Base-by-base conservation (phyloP, 2,113 vertebrate genomes). In the Cyanoramphus novaezelandiae region DNA sequence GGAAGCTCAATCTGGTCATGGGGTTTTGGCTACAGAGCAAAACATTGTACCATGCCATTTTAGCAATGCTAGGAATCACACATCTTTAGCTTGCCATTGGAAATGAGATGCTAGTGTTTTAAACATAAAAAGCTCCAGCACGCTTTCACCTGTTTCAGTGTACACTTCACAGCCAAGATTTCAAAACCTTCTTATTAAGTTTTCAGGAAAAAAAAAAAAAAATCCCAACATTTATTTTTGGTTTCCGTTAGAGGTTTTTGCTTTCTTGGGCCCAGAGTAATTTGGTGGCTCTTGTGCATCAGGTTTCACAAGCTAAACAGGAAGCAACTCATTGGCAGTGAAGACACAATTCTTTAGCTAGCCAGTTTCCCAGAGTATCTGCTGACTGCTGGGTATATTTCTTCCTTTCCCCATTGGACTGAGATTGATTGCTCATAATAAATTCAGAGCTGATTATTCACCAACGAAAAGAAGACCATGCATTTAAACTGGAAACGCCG, bases 381-480 rank as follows among this genome's bases (percentile, higher is more conserved):
- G 76, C 70, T 97, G 92, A 92, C 92, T 76, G 64, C 39, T 85
- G 82, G 27, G 9, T 87, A 53, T 75, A 71, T 68, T 93, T 78
- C 70, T 95, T 92, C 79, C 85, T 92, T 95, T 94, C 75, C 57
- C 35, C 68, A 71, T 29, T 87, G 82, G 75, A 67, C 90, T 95
- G 68, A 68, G 75, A 87, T 86, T 79, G 69, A 93, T 88, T 79
- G 35, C 86, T 89, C 84, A 93, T 52, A 94, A 62, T 83, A 95
- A 97, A 94, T 92, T 83, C 57, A 96, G 80, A 93, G 59, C 55
- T 96, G 92, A 87, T 96, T 95, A 96, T 95, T 93, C 93, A 96
- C 55, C 76, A 91, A 92, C 63, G 63, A 76, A 96, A 93, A 95
- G 87, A 93, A 91, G 76, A 86, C 28, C 37, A n/a, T 5, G 4